Conservation (phyloP, 2,888 invertebrate genomes). For the Fragum sueziense region DNA sequence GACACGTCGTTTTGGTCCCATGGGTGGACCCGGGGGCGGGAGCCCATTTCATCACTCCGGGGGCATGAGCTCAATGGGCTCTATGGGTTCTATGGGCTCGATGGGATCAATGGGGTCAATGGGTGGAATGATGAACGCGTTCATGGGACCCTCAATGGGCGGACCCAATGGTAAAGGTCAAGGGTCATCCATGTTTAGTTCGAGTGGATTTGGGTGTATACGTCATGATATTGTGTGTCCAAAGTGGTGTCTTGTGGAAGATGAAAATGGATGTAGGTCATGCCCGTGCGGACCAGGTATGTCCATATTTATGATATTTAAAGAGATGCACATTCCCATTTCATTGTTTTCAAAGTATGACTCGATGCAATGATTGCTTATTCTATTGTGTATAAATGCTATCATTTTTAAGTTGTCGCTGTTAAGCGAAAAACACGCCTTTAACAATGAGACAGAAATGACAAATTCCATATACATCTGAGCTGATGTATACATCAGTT, state of each 20-base stretch:
- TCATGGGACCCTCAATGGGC: constrained; percentile 42
- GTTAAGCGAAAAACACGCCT: too few species aligned
- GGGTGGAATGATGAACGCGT: constrained; percentile 25
- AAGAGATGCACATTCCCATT: too few species aligned
- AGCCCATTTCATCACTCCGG: constrained; percentile 28
- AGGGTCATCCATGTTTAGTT: constrained; percentile 23
- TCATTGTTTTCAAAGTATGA: too few species aligned
- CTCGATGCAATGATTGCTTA: too few species aligned
- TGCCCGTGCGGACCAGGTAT: constrained; percentile 66
- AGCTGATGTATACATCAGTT: too few species aligned
- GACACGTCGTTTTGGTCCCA: constrained; percentile 32
- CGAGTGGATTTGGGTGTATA: constrained; percentile 49
- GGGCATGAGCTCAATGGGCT: too few species aligned
- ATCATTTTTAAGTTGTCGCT: too few species aligned
- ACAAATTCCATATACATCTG: too few species aligned
- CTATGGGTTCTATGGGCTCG: too few species aligned
- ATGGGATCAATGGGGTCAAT: constrained; percentile 19
- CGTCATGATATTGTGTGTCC: constrained; percentile 60
- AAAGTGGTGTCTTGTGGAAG: constrained; percentile 58
- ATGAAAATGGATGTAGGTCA: constrained; percentile 59
- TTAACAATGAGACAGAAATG: too few species aligned
- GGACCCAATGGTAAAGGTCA: constrained; percentile 34
- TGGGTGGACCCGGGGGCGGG: constrained; percentile 33
- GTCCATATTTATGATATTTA: too few species aligned
- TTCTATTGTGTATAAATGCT: too few species aligned